Evolutionary conservation across 2,797 vertebrate species (phyloP).

Genomic region (Emydoidea blandingii): DNA sequence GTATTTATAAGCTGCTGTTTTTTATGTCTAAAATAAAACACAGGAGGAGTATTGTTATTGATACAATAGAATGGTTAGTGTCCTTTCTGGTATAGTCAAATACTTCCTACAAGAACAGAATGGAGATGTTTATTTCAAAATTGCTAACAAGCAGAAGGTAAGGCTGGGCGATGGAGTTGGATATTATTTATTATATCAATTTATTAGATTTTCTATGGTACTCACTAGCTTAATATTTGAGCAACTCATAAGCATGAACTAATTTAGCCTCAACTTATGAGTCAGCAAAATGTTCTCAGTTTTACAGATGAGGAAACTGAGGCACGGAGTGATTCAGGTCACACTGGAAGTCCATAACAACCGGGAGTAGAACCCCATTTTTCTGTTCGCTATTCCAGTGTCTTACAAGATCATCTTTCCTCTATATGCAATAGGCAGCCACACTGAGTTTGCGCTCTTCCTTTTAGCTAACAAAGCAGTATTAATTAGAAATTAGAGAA

Average conservation of each 20-base stretch:
- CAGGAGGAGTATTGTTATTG: neutral
- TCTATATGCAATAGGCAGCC: neutral
- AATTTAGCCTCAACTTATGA: neutral
- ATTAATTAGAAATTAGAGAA: neutral
- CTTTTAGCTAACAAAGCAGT: neutral
- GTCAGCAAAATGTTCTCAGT: neutral
- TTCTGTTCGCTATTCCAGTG: neutral
- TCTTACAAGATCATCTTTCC: neutral
- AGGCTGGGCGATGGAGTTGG: neutral
- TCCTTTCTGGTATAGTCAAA: neutral
- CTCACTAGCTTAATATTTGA: neutral
- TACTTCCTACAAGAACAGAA: neutral
- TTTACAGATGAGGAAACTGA: neutral
- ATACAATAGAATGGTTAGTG: neutral
- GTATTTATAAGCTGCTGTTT: conserved; percentile 1
- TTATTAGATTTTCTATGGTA: neutral
- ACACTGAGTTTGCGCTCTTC: neutral
- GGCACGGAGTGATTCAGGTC: neutral
- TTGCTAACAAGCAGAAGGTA: neutral
- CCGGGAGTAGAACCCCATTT: neutral
- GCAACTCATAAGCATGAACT: neutral
- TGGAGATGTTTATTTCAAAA: neutral
- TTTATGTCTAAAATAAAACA: neutral
- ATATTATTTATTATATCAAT: neutral
- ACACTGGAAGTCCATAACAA: neutral